Conservation (phyloP, 2,888 invertebrate species). For the Oscheius sp. region DNA sequence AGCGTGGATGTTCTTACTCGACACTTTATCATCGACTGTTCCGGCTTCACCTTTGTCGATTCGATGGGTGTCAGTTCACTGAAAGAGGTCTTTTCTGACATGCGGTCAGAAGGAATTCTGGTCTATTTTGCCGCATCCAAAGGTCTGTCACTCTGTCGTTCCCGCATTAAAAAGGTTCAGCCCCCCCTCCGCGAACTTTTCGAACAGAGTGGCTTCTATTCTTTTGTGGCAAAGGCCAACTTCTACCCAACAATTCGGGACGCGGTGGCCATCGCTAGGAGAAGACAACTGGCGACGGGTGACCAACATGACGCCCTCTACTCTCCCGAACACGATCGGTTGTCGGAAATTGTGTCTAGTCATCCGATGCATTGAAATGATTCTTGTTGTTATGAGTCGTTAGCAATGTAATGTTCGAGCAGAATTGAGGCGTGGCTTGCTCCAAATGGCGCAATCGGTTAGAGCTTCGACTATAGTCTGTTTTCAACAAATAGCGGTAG, state of each 20-base stretch:
- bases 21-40: conserved; percentile 72
- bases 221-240: conserved; percentile 69
- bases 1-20: conserved; percentile 39
- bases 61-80: conserved; percentile 72
- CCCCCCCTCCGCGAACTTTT: conserved; percentile 68
- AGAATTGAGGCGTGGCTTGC: too few species aligned
- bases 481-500: too few species aligned
- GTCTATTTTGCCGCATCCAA: conserved; percentile 73
- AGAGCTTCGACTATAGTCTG: too few species aligned
- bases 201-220: conserved; percentile 66
- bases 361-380: conserved; percentile 46
- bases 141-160: conserved; percentile 38
- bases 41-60: conserved; percentile 73
- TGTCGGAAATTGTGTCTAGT: conserved; percentile 52
- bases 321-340: conserved; percentile 52
- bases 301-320: conserved; percentile 46
- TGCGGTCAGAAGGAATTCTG: conserved; percentile 61
- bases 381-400: too few species aligned
- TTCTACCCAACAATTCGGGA: conserved; percentile 72
- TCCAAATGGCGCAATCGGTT: too few species aligned
- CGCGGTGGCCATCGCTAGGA: conserved; percentile 69
- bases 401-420: too few species aligned
- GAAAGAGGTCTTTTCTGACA: conserved; percentile 65
- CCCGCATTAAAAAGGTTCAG: too few species aligned
- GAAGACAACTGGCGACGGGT: conserved; percentile 53